These are phyloP conservation scores for Oxyruncus cristatus DNA, from an alignment of 2,113 vertebrate species.

Conservation along the genomic window DNA sequence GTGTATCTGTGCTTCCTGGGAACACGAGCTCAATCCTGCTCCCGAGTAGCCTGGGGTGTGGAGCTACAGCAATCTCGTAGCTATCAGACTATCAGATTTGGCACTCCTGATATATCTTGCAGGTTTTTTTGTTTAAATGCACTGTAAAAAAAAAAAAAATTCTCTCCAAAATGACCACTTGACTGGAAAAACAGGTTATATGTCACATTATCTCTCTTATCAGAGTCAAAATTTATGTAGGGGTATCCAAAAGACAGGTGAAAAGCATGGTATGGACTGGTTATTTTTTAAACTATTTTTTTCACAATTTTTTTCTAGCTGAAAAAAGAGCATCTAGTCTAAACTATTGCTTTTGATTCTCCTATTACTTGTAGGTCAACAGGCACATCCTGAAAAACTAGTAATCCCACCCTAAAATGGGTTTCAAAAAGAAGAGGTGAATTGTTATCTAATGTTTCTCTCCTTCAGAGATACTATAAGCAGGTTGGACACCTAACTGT, in stretches of 20 bases:
- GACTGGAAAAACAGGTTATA: not conserved
- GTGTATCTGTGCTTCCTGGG: not conserved
- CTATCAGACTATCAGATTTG: not conserved
- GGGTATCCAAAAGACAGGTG: not conserved
- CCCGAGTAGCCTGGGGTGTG: not conserved
- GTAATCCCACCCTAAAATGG: not conserved
- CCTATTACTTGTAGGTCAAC: not conserved
- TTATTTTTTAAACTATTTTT: not conserved
- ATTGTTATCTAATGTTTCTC: not conserved
- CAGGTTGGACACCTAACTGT: not conserved
- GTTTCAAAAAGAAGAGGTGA: not conserved
- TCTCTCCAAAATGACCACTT: not conserved
- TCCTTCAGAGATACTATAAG: not conserved
- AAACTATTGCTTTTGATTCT: not conserved
- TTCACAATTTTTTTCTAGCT: not conserved
- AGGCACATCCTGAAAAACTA: not conserved
- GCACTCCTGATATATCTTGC: not conserved
- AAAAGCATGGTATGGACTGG: not conserved
- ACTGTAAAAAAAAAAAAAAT: not conserved
- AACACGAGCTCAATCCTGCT: not conserved
- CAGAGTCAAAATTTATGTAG: not conserved
- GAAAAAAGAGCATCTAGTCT: not conserved
- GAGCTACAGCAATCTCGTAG: not conserved
- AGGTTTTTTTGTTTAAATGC: not conserved
- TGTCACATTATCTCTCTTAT: not conserved